phyloP scores from a whole-genome alignment of 1,140 invertebrate genomes.

The Temnothorax longispinosus region DNA sequence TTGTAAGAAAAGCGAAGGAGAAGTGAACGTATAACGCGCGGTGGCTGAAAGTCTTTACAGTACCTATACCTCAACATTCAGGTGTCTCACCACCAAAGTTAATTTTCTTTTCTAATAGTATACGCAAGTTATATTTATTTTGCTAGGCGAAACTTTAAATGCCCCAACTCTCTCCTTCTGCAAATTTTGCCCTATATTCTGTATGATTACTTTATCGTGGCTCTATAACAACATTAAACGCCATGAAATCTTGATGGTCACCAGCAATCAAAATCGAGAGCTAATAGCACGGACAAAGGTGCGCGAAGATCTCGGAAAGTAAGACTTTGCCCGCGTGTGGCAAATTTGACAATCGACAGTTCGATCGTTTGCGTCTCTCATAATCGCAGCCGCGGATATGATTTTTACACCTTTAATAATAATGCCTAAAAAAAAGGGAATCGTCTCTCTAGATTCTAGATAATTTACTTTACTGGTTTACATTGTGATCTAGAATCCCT shows the following conservation, averaged over 20 bases:
- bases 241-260: background rate
- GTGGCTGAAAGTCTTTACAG: background rate
- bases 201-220: conserved; percentile 17
- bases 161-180: background rate
- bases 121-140: conserved; percentile 8
- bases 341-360: conserved; percentile 2
- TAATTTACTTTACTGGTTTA: conserved; percentile 65
- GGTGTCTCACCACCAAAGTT: conserved; percentile 11
- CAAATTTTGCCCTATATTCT: background rate
- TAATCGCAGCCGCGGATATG: conserved; percentile 61
- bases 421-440: conserved; percentile 53
- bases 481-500: conserved; percentile 67
- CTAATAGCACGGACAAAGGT: background rate
- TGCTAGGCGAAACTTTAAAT: conserved; percentile 1
- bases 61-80: background rate
- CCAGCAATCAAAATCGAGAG: conserved; percentile 6
- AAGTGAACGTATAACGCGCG: background rate
- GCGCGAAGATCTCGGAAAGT: background rate
- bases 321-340: background rate
- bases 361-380: background rate
- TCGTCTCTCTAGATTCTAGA: conserved; percentile 67
- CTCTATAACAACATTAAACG: background rate
- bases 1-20: background rate
- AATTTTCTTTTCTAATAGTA: conserved; percentile 2
- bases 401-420: conserved; percentile 66